These are phyloP conservation scores for Anthrax anthrax DNA, from an alignment of 2,888 invertebrate genomes.

Conservation along the genomic window DNA sequence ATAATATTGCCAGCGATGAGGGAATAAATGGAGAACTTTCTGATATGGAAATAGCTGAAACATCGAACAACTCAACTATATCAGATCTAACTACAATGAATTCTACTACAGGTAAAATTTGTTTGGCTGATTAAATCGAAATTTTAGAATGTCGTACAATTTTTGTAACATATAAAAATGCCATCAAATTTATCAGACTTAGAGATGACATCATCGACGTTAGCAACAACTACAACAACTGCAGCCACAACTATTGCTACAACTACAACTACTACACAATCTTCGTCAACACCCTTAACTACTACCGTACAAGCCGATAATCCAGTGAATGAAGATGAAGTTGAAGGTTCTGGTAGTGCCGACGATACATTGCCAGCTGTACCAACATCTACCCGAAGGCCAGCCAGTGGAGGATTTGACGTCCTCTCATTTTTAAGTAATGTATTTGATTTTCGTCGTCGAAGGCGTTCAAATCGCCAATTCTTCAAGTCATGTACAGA, in stretches of 20 bases:
- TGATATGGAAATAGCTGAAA: background rate
- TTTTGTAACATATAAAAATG: too few relatives aligned
- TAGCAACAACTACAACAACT: too few relatives aligned
- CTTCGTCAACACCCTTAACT: background rate
- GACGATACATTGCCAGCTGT: constrained; percentile 13
- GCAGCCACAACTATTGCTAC: background rate
- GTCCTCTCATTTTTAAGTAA: constrained; percentile 27
- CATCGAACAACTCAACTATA: too few relatives aligned
- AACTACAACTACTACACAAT: background rate
- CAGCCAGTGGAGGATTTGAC: constrained; percentile 28
- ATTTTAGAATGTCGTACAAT: too few relatives aligned
- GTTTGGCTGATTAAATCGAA: too few relatives aligned
- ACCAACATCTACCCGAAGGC: constrained; percentile 7
- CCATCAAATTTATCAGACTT: too few relatives aligned
- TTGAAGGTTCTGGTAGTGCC: constrained; percentile 38
- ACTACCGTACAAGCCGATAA: constrained; percentile 10
- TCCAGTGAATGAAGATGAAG: constrained; percentile 34
- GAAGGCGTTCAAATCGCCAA: constrained; percentile 18
- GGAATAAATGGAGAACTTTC: background rate
- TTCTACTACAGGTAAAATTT: background rate
- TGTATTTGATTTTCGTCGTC: constrained; percentile 15
- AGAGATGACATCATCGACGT: too few relatives aligned
- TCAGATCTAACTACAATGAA: background rate
- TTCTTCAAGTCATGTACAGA: constrained; percentile 44
- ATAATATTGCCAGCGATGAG: background rate